Evolutionary conservation across 1,140 invertebrate genomes (phyloP), one percentile per base, ranked within the genome.

Genomic region (Drosophila sulfurigaster): DNA sequence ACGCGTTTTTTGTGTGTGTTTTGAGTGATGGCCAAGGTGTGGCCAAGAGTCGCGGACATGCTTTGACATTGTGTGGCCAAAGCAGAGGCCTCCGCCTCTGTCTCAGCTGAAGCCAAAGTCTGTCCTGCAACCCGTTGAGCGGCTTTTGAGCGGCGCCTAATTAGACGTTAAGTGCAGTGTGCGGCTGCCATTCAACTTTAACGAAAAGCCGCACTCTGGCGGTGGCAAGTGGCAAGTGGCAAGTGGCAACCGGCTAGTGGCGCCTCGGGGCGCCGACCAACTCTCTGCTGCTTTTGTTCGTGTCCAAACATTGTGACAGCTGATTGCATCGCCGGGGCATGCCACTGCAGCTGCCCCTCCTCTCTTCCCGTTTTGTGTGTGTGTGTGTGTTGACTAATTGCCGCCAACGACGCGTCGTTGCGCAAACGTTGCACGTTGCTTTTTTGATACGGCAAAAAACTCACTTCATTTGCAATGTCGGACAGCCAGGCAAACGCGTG

Each of bases 271-370:
- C n/a, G 16, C 16, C 32, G 2, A 13, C 58, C 54, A 10, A 10
- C n/a, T 5, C 10, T 58, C 43, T 8, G 8, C 51, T 71, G 59
- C 48, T 46, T 41, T 51, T 46, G 45, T 38, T 57, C 46, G 45
- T 79, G 82, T 87, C 52, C 82, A 87, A 82, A 85, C 82, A 85
- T 87, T 87, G 70, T 87, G 82, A 85, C 79, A 87, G 63, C 82
- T 75, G 82, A 82, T 87, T 75, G 82, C 82, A 87, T 87, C 68
- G 66, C 52, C 13, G 32, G 32, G 51, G 28, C 49, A 38, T 59
- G 45, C 52, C n/a, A 8, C 30, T 32, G n/a, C 3, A 3, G 2
- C 13, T 63, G 0, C 1, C 32, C 11, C 5, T 25, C 38, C 16
- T 25, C 38, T 16, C 35, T 11, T 10, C 30, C 30, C 6, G 43